Conservation (phyloP, 1,140 invertebrate genomes). For the Eueides isabella region DNA sequence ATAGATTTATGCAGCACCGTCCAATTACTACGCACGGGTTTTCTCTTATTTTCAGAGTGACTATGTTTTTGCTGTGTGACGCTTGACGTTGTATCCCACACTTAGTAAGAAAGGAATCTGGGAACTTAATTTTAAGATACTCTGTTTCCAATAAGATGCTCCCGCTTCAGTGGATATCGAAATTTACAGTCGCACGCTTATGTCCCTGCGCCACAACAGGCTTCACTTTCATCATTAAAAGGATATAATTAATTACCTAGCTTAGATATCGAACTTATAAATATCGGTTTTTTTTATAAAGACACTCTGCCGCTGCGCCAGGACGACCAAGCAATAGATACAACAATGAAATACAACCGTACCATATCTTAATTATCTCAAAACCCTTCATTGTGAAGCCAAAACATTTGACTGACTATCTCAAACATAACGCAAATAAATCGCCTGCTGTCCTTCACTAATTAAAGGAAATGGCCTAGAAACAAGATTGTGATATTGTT, state of each 20-base stretch:
- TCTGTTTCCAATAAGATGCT: no score
- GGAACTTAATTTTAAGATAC: no score
- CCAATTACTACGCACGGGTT: no score
- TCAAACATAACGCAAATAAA: conserved; percentile 68
- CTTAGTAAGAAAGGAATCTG: no score
- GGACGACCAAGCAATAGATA: neutral
- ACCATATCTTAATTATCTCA: conserved; percentile 33
- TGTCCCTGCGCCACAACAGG: no score
- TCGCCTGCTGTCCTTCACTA: conserved; percentile 72
- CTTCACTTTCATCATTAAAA: no score
- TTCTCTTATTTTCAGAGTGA: no score
- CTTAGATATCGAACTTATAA: neutral
- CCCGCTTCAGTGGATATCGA: no score
- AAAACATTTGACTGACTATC: conserved; percentile 65
- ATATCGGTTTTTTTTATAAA: neutral
- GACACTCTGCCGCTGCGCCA: neutral
- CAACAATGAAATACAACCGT: neutral
- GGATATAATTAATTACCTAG: neutral
- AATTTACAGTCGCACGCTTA: no score
- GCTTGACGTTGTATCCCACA: no score
- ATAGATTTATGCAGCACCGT: no score
- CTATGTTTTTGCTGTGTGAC: no score
- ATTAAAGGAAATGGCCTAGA: conserved; percentile 80
- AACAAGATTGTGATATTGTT: conserved; percentile 81
- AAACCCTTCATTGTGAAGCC: conserved; percentile 50